A percentile compares a stretch with the other conserved stretches of the same genome.
phyloP scores from a whole-genome alignment of 2,797 vertebrate species.

The Columba guinea region DNA sequence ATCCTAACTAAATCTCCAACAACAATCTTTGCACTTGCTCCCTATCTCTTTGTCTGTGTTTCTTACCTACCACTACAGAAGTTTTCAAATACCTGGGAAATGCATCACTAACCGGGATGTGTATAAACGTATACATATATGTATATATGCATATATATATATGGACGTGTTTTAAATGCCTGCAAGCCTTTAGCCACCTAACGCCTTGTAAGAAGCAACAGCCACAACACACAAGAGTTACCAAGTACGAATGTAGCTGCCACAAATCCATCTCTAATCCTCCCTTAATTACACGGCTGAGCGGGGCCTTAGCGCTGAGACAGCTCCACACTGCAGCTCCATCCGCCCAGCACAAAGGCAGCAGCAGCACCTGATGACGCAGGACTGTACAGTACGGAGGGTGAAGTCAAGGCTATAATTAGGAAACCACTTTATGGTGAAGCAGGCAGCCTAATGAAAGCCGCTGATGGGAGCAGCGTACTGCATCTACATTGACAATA shows the following conservation, averaged over 20 bases:
- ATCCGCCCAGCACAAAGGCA: background rate
- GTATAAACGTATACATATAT: accelerated
- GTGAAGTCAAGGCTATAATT: slow-evolving; percentile 20
- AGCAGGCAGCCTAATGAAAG: slow-evolving; percentile 6
- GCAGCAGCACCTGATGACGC: background rate
- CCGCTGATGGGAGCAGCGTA: slow-evolving; percentile 40
- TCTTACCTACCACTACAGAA: background rate
- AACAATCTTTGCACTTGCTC: background rate
- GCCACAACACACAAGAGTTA: background rate
- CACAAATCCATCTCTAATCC: slow-evolving; percentile 29
- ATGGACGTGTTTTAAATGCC: background rate
- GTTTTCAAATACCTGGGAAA: background rate
- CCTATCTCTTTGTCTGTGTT: background rate
- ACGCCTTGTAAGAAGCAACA: background rate
- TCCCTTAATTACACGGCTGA: background rate
- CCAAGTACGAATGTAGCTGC: background rate
- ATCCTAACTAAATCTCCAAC: background rate
- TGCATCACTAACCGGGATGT: background rate
- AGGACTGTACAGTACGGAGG: background rate
- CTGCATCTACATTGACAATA: slow-evolving; percentile 3
- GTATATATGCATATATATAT: background rate
- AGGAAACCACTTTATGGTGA: slow-evolving; percentile 35
- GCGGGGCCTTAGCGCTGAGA: background rate
- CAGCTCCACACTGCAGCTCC: background rate
- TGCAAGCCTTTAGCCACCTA: background rate